A percentile compares a stretch with the other conserved stretches of the same genome.
Conservation (phyloP, 2,888 invertebrate genomes). For the Cantharis flavilabris region DNA sequence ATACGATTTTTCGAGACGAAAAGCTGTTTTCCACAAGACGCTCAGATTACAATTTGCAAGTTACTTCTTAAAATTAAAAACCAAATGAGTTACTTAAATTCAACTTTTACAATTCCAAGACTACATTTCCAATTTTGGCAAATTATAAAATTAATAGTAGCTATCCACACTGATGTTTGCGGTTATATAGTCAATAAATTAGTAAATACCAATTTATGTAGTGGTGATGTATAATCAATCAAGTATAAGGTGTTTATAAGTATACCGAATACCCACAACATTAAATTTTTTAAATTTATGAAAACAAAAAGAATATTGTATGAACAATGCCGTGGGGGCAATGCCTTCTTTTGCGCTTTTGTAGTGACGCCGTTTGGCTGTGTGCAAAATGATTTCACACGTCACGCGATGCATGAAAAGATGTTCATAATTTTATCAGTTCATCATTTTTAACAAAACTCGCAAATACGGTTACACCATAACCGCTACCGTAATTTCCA, state of each 20-base stretch:
- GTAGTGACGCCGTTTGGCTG: neutral
- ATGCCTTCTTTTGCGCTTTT: neutral
- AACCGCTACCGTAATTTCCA: neutral
- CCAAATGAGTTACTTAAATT: too few species aligned
- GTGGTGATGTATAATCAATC: neutral
- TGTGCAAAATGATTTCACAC: neutral
- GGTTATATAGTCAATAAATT: neutral
- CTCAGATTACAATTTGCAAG: too few species aligned
- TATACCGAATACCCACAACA: neutral
- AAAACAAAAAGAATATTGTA: neutral
- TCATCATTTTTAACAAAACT: neutral
- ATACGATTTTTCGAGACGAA: too few species aligned
- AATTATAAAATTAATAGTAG: too few species aligned
- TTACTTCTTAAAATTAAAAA: too few species aligned
- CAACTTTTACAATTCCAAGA: neutral
- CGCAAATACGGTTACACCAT: neutral
- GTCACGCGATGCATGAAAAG: neutral
- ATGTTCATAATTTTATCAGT: neutral
- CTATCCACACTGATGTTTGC: too few species aligned
- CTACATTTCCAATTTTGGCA: neutral
- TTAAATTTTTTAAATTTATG: neutral
- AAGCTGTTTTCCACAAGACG: too few species aligned
- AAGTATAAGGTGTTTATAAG: neutral
- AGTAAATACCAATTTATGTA: neutral
- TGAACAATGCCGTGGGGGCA: neutral